Evolutionary conservation across 2,797 vertebrate species (phyloP), one percentile per base, ranked within the genome.

Genomic region (Neostethus bicornis): DNA sequence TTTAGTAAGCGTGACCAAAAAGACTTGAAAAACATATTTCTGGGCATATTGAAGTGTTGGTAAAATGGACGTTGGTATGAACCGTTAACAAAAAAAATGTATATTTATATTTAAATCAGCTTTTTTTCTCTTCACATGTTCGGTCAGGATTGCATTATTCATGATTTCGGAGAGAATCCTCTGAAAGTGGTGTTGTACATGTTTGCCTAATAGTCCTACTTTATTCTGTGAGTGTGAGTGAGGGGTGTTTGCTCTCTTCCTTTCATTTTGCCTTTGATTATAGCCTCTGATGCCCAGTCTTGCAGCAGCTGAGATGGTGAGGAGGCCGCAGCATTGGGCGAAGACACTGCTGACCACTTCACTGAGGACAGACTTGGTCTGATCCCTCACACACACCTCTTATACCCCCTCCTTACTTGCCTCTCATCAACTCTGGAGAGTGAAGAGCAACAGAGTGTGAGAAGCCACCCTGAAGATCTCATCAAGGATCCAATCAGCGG

Each of bases 201-300:
- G 45, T 66, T 59, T 48, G 17, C 20, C 19, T 26, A 47, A 61
- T 52, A 60, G 24, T 19, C 29, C 29, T 26, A 13, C 34, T 39
- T 51, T 51, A 61, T 47, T 48, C 32, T 48, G 41, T 62, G 16
- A 29, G 73, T 85, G 76, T 87, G 16, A 56, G 28, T 55, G 66
- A 50, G 71, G 73, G 86, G 79, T 63, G 66, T 54, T 87, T 84
- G 88, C 91, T 90, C 61, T 66, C 77, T 50, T 90, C 89, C 89
- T 92, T 89, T 88, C 90, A 87, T 58, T 54, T 56, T 76, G 85
- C 54, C 90, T 90, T 91, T 96, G 94, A 96, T 96, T 95, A 95
- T 91, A 90, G 88, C 87, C 87, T 80, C 85, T 71, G 70, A 49
- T 82, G 87, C 83, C 87, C 88, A 66, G 70, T 69, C 72, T 58